Evolutionary conservation across 35 echinoderm and acorn worm genomes (phyloP).

Genomic region (Apostichopus japonicus): DNA sequence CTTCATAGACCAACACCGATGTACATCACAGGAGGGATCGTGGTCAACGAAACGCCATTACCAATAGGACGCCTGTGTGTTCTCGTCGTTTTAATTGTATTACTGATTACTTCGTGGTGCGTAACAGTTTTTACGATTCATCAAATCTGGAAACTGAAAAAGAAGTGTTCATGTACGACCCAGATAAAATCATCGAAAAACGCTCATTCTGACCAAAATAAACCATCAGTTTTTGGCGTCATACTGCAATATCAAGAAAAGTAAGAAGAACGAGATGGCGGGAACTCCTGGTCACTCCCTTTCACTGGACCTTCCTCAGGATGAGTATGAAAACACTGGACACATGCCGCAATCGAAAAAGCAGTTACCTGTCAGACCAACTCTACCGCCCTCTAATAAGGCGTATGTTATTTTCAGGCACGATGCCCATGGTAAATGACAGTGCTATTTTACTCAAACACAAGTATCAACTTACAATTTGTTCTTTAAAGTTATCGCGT

Average conservation of each 20-base stretch:
- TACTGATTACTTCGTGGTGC: not conserved
- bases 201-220: not conserved
- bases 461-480: too few relatives aligned
- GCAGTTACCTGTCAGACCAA: too few relatives aligned
- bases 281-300: not conserved
- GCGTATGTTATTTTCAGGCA: too few relatives aligned
- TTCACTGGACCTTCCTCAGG: not conserved
- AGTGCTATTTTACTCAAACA: too few relatives aligned
- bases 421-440: too few relatives aligned
- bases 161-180: not conserved
- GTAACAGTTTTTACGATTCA: not conserved
- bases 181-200: not conserved
- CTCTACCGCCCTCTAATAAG: too few relatives aligned
- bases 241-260: not conserved
- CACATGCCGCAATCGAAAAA: too few relatives aligned
- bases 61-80: not conserved
- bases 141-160: constrained; percentile 3
- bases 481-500: too few relatives aligned
- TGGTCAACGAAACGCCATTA: not conserved
- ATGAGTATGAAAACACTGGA: too few relatives aligned
- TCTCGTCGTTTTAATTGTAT: not conserved
- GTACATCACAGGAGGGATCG: too few relatives aligned
- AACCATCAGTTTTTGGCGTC: not conserved
- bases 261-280: not conserved
- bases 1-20: too few relatives aligned